Evolutionary conservation across 2,888 invertebrate genomes (phyloP).

Genomic region (Heterodera filipjevi): DNA sequence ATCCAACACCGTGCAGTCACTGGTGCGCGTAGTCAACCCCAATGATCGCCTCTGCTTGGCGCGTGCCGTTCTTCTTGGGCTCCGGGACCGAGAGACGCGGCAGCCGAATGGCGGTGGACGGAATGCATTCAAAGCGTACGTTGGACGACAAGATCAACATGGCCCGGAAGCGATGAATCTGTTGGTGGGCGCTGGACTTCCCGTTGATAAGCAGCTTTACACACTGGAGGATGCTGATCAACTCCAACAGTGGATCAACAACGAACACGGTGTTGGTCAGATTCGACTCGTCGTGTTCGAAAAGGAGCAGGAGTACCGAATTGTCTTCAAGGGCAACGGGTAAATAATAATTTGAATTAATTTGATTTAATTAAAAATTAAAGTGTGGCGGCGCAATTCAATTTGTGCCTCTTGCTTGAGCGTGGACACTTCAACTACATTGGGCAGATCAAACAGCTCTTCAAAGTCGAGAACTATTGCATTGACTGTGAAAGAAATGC

Average conservation of each 20-base stretch:
- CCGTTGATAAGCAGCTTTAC: not conserved
- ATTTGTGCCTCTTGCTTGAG: not conserved
- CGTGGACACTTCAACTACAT: no score
- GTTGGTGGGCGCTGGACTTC: not conserved
- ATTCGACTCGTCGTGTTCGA: no score
- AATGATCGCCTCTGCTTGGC: constrained; percentile 2
- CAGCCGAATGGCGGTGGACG: not conserved
- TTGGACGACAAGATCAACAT: not conserved
- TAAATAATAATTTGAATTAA: not conserved
- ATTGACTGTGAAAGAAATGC: constrained; percentile 7
- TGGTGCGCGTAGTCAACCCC: not conserved
- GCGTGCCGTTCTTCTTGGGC: not conserved
- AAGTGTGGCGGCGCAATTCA: not conserved
- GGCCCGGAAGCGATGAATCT: not conserved
- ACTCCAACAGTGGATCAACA: not conserved
- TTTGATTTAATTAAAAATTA: not conserved
- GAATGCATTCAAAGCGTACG: not conserved
- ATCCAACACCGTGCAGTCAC: not conserved
- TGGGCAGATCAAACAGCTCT: constrained; percentile 4
- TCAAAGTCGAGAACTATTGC: not conserved
- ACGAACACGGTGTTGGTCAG: not conserved
- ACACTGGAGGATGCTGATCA: not conserved
- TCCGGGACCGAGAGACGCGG: not conserved
- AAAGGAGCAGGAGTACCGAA: constrained; percentile 2
- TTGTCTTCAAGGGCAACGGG: constrained; percentile 18